phyloP scores from a whole-genome alignment of 2,888 invertebrate species.

The Frankliniella intonsa region DNA sequence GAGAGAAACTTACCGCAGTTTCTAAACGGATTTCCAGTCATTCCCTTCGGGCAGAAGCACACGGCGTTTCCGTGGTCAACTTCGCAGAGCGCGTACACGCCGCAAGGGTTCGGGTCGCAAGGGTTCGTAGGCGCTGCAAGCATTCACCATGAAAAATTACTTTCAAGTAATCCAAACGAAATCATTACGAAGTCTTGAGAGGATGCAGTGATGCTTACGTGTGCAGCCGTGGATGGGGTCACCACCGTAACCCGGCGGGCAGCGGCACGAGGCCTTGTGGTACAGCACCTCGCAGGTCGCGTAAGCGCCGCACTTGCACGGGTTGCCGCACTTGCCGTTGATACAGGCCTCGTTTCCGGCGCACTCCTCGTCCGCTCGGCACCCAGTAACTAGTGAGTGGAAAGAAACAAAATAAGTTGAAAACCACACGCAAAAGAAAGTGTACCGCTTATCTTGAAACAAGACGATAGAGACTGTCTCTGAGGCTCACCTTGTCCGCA shows the following conservation, averaged over 20 bases:
- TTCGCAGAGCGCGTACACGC: conserved; percentile 78
- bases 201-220: conserved; percentile 36
- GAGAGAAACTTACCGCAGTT: conserved; percentile 72
- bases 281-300: conserved; percentile 77
- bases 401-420: conserved; percentile 29
- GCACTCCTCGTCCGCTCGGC: conserved; percentile 67
- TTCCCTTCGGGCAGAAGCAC: conserved; percentile 82
- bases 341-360: conserved; percentile 69
- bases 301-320: conserved; percentile 72
- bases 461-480: not conserved
- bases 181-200: not conserved
- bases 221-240: conserved; percentile 68
- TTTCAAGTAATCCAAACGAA: not conserved
- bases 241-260: conserved; percentile 74
- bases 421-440: conserved; percentile 23
- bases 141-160: not conserved
- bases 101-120: conserved; percentile 82
- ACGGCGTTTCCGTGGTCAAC: conserved; percentile 79
- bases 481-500: conserved; percentile 57
- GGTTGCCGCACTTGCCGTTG: conserved; percentile 69
- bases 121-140: conserved; percentile 64
- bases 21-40: conserved; percentile 86
- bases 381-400: conserved; percentile 57
- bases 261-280: conserved; percentile 75
- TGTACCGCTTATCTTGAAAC: conserved; percentile 28